A percentile compares a stretch with the other conserved stretches of the same genome.
Evolutionary conservation across 2,888 invertebrate species (phyloP).

Genomic region (Drosophila vallismaia): DNA sequence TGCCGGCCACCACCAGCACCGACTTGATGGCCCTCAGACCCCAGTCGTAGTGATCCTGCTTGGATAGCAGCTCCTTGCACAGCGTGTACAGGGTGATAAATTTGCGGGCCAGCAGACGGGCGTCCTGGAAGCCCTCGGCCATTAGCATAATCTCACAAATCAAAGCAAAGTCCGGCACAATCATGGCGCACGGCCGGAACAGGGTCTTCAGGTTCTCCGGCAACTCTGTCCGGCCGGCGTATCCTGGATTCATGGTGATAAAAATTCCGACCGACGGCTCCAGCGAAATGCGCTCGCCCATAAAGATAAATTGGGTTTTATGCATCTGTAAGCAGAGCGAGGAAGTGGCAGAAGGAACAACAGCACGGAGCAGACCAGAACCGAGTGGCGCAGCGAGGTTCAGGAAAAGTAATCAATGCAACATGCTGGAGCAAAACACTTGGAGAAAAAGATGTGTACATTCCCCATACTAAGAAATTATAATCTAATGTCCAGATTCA

Average conservation of each 20-base stretch:
- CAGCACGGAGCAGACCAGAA: conserved; percentile 26
- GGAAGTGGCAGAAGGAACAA: conserved; percentile 18
- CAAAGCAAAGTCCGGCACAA: conserved; percentile 97
- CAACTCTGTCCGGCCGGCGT: conserved; percentile 95
- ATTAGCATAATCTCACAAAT: conserved; percentile 99
- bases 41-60: conserved; percentile 99
- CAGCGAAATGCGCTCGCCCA: conserved; percentile 92
- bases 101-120: conserved; percentile 94
- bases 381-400: conserved; percentile 21
- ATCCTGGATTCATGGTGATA: conserved; percentile 98
- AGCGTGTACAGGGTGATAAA: conserved; percentile 97
- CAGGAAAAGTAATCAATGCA: conserved; percentile 75
- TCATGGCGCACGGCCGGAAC: conserved; percentile 96
- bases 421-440: conserved; percentile 44
- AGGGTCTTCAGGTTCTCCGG: conserved; percentile 89
- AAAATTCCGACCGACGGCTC: conserved; percentile 94
- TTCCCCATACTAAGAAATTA: not conserved
- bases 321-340: conserved; percentile 84
- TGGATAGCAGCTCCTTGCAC: conserved; percentile 95
- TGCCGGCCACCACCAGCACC: conserved; percentile 96
- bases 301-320: conserved; percentile 92
- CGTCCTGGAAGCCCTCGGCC: conserved; percentile 98
- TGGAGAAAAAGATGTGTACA: not conserved
- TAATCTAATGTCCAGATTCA: not conserved
- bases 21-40: conserved; percentile 98